Base-by-base conservation (phyloP, 2,797 vertebrate genomes). In the Lacerta bilineata region DNA sequence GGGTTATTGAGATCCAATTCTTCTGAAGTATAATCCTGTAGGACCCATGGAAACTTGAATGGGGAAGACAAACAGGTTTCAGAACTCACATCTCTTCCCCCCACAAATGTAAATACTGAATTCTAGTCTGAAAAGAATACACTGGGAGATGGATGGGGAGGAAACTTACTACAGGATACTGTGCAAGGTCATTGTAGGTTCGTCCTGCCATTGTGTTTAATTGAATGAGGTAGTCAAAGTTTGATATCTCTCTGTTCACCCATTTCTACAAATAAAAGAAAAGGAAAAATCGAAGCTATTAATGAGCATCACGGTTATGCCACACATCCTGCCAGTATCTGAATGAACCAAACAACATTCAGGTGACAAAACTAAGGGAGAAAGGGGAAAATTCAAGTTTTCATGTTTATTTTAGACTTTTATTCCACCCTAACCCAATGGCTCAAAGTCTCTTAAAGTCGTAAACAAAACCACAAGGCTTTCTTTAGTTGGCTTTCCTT, bases 221-320 rank as follows among this genome's bases (percentile, higher is more conserved):
- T 88, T 99, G 99, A 97, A 99, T 99, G 97, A 99, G 96, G 94
- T 99, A 99, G 96, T 99, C 98, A 84, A 99, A 99, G 96, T 99
- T 99, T 90, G 98, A 98, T 95, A 99, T 98, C 92, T 99, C 99
- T 91, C 98, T 97, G 94, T 98, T 99, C 89, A 99, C 98, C 98
- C 99, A 99, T 98, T 99, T 99, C 98, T 99, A 95, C 80, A 94
- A 64, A 90, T 18, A 93, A 43, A 61, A 89, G 18, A 93, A 43
- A 91, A 83, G n/a, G 64, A 9, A 92, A 71, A 78, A 91, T 8
- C 0, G 81, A 91, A 93, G 78, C 83, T 55, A 89, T 2, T 80
- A 25, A 1, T 83, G 25, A 46, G 85, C 33, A 64, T 39, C 75
- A 41, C 0, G 50, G 39, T 13, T 50, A 89, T 84, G 84, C 80